Conservation (phyloP, 2,113 vertebrate genomes). For the Macrotus californicus region DNA sequence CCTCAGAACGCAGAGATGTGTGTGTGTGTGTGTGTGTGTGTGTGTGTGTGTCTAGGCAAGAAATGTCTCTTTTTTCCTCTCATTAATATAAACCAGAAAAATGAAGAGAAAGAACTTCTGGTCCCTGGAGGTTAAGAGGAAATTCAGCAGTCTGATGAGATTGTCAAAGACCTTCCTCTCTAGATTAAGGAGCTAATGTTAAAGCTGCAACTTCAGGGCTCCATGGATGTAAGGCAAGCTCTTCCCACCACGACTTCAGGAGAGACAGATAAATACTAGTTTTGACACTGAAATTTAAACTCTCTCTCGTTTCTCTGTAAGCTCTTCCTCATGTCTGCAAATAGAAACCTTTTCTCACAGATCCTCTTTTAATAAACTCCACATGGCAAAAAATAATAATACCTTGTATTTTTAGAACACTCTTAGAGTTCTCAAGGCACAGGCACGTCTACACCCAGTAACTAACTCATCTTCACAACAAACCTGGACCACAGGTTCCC, state of each 20-base stretch:
- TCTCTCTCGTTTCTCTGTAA: not conserved
- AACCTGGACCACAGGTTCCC: not conserved
- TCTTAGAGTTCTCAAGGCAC: not conserved
- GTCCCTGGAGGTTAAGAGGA: slow-evolving; percentile 43
- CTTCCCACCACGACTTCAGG: not conserved
- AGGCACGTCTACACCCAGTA: not conserved
- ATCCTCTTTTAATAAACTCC: not conserved
- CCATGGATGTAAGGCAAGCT: not conserved
- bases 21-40: not conserved
- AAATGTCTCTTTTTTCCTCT: not conserved
- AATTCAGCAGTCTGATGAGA: slow-evolving; percentile 12
- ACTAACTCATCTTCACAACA: not conserved
- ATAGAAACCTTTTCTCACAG: not conserved
- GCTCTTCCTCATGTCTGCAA: not conserved
- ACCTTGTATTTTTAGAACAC: not conserved
- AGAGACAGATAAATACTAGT: not conserved
- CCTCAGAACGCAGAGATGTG: not conserved
- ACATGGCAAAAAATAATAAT: not conserved
- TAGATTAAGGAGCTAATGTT: not conserved
- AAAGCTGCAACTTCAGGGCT: not conserved
- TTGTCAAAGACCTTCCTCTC: slow-evolving; percentile 11
- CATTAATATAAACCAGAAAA: slow-evolving; percentile 11
- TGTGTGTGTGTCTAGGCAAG: not conserved
- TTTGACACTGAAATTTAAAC: not conserved
- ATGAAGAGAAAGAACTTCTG: not conserved